phyloP scores from a whole-genome alignment of 2,797 vertebrate genomes.

The Muscicapa comitata region DNA sequence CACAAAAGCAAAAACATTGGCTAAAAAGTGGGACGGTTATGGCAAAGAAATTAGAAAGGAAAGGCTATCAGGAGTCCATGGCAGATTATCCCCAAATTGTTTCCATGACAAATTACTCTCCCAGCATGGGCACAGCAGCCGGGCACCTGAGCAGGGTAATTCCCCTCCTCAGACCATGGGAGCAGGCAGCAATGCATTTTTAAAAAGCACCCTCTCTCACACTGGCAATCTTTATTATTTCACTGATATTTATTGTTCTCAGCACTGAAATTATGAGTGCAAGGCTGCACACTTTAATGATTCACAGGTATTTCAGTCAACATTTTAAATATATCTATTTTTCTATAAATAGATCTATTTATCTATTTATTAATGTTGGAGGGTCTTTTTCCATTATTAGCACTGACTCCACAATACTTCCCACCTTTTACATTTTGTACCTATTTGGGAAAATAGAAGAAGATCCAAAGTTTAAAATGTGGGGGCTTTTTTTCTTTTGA shows the following conservation, averaged over 20 bases:
- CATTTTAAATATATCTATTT: background rate
- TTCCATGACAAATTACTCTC: background rate
- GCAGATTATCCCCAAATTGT: background rate
- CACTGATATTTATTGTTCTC: background rate
- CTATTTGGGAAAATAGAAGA: background rate
- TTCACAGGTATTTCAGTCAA: background rate
- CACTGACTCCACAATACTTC: background rate
- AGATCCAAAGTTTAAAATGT: background rate
- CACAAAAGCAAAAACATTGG: background rate
- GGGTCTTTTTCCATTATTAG: background rate
- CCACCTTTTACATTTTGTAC: background rate
- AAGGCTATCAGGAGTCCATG: background rate
- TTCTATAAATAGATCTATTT: background rate
- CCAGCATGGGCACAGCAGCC: accelerated
- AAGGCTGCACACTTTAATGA: background rate
- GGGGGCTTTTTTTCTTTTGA: background rate
- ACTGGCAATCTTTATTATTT: background rate
- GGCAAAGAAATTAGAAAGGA: background rate
- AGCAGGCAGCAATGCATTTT: accelerated
- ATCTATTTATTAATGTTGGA: background rate
- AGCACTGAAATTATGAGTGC: background rate
- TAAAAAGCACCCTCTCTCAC: background rate
- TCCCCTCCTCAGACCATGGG: background rate
- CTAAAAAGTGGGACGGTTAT: background rate
- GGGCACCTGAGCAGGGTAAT: background rate